Percentiles rank a stretch among this genome's conserved stretches.
phyloP scores from a whole-genome alignment of 2,888 invertebrate genomes.

The Drosophila mulleri region DNA sequence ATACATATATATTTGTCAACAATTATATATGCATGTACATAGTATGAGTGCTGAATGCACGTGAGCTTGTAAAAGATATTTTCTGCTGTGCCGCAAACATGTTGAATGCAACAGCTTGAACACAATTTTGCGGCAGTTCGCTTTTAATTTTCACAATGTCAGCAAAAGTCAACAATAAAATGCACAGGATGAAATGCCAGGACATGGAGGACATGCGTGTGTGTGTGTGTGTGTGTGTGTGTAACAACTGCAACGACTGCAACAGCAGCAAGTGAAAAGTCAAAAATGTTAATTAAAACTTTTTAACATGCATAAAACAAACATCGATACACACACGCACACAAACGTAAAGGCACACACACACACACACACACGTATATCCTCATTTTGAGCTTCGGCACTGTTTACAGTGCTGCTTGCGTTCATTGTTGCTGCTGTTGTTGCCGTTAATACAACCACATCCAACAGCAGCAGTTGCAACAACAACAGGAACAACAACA shows the following conservation, averaged over 20 bases:
- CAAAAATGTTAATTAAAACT: conserved; percentile 80
- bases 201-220: conserved; percentile 19
- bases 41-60: not conserved
- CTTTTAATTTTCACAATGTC: conserved; percentile 67
- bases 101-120: conserved; percentile 48
- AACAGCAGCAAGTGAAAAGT: conserved; percentile 66
- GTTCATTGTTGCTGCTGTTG: conserved; percentile 33
- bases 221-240: not conserved
- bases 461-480: conserved; percentile 17
- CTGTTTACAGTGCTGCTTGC: conserved; percentile 43
- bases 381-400: conserved; percentile 12
- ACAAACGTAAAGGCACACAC: not conserved
- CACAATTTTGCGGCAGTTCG: conserved; percentile 47
- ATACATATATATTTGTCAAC: conserved; percentile 3
- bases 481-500: conserved; percentile 10
- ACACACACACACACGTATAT: conserved; percentile 3
- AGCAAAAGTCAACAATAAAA: conserved; percentile 72
- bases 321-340: conserved; percentile 50
- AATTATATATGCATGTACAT: not conserved
- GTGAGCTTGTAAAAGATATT: conserved; percentile 29
- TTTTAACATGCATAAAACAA: conserved; percentile 74
- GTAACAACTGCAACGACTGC: conserved; percentile 37
- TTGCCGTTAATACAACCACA: conserved; percentile 48
- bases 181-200: conserved; percentile 35
- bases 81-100: conserved; percentile 35